phyloP scores from a whole-genome alignment of 2,113 vertebrate species.

The Xenopus borealis region DNA sequence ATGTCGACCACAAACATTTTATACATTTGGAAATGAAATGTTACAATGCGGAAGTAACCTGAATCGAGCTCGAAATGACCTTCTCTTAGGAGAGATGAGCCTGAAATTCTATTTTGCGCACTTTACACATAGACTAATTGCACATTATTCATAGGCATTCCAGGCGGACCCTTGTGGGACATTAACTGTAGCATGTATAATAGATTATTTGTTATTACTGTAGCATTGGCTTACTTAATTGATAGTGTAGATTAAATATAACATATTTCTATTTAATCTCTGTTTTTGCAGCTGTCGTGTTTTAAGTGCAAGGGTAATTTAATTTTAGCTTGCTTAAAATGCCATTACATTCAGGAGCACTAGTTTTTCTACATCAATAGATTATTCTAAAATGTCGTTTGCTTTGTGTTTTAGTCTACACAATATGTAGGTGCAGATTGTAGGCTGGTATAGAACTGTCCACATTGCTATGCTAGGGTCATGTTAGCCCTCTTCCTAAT shows the following conservation, averaged over 20 bases:
- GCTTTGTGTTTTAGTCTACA: too few species aligned
- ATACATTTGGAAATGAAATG: neutral
- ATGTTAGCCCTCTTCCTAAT: too few species aligned
- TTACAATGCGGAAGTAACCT: neutral
- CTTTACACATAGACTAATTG: conserved; percentile 18
- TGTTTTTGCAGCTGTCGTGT: neutral
- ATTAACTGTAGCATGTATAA: neutral
- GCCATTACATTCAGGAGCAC: too few species aligned
- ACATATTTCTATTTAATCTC: neutral
- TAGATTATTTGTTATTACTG: neutral
- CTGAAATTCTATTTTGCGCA: neutral
- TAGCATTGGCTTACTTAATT: neutral
- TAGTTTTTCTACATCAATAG: too few species aligned
- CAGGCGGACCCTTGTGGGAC: neutral
- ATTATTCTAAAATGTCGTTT: too few species aligned
- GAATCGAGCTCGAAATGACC: conserved; percentile 2
- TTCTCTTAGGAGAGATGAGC: neutral
- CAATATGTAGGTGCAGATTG: too few species aligned
- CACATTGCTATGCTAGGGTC: too few species aligned
- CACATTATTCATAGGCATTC: conserved; percentile 11
- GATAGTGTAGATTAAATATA: neutral
- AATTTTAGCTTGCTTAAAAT: too few species aligned
- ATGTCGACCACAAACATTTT: neutral
- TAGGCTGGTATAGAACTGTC: too few species aligned
- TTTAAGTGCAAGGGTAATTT: neutral